Evolutionary conservation across 2,797 vertebrate genomes (phyloP).

Genomic region (Coccyzus lansbergi): DNA sequence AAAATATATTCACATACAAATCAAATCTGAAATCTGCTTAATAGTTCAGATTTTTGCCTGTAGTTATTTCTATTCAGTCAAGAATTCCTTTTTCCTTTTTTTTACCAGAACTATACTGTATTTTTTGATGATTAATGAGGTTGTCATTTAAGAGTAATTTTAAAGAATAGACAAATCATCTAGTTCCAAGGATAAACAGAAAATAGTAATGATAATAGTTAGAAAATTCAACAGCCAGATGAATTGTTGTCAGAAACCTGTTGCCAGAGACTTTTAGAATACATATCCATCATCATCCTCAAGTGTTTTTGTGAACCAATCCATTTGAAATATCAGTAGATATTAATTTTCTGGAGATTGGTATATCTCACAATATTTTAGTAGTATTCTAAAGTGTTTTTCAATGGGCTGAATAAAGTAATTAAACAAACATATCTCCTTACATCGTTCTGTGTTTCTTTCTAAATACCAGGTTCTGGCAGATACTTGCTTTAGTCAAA

Average conservation of each 20-base stretch:
- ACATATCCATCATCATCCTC: neutral
- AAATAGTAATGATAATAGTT: neutral
- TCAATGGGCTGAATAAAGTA: neutral
- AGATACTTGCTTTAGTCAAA: neutral
- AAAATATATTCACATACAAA: neutral
- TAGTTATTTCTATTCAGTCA: neutral
- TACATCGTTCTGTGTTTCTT: neutral
- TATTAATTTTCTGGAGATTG: neutral
- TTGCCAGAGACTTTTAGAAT: neutral
- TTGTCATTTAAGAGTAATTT: neutral
- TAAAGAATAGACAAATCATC: neutral
- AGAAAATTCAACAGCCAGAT: neutral
- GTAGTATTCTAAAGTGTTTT: neutral
- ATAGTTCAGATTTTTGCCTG: neutral
- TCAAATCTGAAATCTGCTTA: neutral
- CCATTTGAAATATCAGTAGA: neutral
- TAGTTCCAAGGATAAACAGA: neutral
- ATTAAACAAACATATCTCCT: neutral
- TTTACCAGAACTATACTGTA: neutral
- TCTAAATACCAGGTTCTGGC: neutral
- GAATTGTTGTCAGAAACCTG: neutral
- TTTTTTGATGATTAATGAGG: neutral
- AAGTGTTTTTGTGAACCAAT: neutral
- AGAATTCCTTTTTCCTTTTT: neutral
- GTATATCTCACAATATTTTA: neutral